These are phyloP conservation scores for Varanus komodoensis DNA, from an alignment of 2,113 vertebrate species.

Conservation along the genomic window DNA sequence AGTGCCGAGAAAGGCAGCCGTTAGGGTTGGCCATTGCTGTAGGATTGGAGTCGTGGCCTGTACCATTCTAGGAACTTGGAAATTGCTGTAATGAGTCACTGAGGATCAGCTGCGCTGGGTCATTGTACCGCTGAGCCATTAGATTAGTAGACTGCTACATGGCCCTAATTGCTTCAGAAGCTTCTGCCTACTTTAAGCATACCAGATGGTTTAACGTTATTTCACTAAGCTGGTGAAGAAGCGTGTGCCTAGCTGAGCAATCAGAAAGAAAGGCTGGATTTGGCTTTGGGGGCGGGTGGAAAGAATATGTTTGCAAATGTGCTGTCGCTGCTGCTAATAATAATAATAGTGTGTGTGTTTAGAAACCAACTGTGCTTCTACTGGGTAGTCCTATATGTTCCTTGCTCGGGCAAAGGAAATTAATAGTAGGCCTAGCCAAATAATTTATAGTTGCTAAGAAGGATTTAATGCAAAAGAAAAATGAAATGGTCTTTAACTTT, in stretches of 20 bases:
- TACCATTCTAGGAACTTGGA: conserved; percentile 56
- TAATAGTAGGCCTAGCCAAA: not conserved
- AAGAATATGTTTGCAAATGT: conserved; percentile 41
- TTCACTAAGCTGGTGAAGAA: conserved; percentile 27
- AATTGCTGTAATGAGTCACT: conserved; percentile 44
- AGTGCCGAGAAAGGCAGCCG: not conserved
- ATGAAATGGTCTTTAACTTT: not conserved
- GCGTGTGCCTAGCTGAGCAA: conserved; percentile 44
- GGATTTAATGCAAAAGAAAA: fast-evolving
- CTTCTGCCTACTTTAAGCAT: conserved; percentile 60
- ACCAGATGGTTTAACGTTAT: conserved; percentile 55
- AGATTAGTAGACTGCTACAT: conserved; percentile 65
- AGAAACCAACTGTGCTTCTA: conserved; percentile 21
- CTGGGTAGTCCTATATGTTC: not conserved
- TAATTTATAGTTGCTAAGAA: conserved; percentile 15
- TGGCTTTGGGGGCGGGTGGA: not conserved
- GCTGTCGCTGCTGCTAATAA: conserved; percentile 32
- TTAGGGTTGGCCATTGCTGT: not conserved
- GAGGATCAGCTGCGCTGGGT: conserved; percentile 52
- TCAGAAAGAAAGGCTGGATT: conserved; percentile 36
- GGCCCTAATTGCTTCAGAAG: conserved; percentile 63
- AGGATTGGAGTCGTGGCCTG: conserved; percentile 4
- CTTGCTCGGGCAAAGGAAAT: conserved; percentile 1
- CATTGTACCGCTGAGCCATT: conserved; percentile 57
- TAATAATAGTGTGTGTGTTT: not conserved